Evolutionary conservation across 2,888 invertebrate species (phyloP).

Genomic region (Psylliodes chrysocephalus): DNA sequence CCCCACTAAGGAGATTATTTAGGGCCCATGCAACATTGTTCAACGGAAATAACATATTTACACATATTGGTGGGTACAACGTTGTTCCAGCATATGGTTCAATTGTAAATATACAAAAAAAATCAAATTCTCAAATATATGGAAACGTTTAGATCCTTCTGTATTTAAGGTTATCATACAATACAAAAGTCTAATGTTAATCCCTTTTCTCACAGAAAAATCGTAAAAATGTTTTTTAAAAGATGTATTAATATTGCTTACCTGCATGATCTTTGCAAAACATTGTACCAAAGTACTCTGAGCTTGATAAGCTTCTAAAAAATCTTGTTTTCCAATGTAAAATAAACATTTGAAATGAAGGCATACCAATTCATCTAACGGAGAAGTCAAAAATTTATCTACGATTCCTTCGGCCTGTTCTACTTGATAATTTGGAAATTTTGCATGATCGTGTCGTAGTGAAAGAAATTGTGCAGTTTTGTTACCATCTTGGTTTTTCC

Average conservation of each 20-base stretch:
- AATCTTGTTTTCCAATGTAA: constrained; percentile 66
- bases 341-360: constrained; percentile 78
- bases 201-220: too few relatives aligned
- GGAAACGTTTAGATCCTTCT: too few relatives aligned
- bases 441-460: constrained; percentile 77
- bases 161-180: too few relatives aligned
- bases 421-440: constrained; percentile 74
- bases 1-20: too few relatives aligned
- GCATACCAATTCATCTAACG: constrained; percentile 80
- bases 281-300: constrained; percentile 83
- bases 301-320: constrained; percentile 77
- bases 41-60: too few relatives aligned
- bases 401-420: constrained; percentile 78
- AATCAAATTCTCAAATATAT: too few relatives aligned
- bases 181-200: too few relatives aligned
- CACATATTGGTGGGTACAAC: too few relatives aligned
- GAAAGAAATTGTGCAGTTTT: constrained; percentile 72
- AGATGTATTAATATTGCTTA: constrained; percentile 1
- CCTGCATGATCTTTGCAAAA: constrained; percentile 78
- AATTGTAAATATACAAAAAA: too few relatives aligned
- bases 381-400: constrained; percentile 75
- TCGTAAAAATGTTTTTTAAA: too few relatives aligned
- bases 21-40: too few relatives aligned
- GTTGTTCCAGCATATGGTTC: too few relatives aligned
- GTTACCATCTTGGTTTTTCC: constrained; percentile 72